Conservation (phyloP, 2,888 invertebrate species). For the Hemistola chrysoprasaria region DNA sequence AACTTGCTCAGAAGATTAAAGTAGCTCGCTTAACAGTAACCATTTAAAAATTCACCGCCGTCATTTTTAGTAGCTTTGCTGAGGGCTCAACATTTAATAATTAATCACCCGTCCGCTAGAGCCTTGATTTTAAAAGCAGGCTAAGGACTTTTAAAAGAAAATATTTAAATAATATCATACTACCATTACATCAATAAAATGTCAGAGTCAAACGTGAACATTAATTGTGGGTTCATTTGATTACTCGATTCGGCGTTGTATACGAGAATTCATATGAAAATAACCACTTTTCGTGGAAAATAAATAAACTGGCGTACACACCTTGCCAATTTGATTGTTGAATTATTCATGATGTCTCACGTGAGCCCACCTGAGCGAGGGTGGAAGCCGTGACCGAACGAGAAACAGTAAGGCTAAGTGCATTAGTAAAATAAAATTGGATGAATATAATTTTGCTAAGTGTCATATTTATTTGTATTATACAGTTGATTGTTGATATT, state of each 20-base stretch:
- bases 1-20: slow-evolving; percentile 33
- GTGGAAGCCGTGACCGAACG: slow-evolving; percentile 9
- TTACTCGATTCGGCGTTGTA: slow-evolving; percentile 22
- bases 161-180: no score
- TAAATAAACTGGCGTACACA: slow-evolving; percentile 73
- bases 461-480: no score
- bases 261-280: slow-evolving; percentile 60
- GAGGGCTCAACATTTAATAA: slow-evolving; percentile 57
- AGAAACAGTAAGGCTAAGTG: slow-evolving; percentile 4
- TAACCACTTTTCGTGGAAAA: slow-evolving; percentile 61
- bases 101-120: slow-evolving; percentile 42
- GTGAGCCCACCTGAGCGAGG: slow-evolving; percentile 57
- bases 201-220: slow-evolving; percentile 17
- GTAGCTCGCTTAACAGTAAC: slow-evolving; percentile 45
- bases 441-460: no score
- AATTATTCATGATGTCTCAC: slow-evolving; percentile 78
- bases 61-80: slow-evolving; percentile 52
- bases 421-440: no score
- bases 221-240: slow-evolving; percentile 35
- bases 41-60: slow-evolving; percentile 52
- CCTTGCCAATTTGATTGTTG: slow-evolving; percentile 78
- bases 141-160: slow-evolving; percentile 46
- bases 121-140: slow-evolving; percentile 47
- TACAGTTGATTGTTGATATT: no score
- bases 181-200: no score